These are phyloP conservation scores for Pseudonaja textilis DNA, from an alignment of 2,113 vertebrate genomes.

Conservation along the genomic window DNA sequence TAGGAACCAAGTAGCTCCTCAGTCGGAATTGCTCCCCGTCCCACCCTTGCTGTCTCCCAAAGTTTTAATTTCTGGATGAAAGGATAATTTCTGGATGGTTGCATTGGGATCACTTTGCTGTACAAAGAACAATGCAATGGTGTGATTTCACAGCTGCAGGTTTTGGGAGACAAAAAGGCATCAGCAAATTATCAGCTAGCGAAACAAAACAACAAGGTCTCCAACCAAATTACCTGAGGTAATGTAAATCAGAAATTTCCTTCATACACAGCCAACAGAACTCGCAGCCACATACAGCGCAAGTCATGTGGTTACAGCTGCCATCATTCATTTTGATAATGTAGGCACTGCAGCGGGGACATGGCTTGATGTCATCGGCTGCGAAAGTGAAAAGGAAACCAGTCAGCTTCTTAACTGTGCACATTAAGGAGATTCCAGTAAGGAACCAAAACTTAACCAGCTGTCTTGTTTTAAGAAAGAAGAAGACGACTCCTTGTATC, in stretches of 20 bases:
- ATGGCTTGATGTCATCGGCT: slow-evolving; percentile 98
- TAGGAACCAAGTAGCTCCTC: accelerated
- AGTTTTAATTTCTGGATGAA: background rate
- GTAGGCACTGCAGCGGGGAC: slow-evolving; percentile 93
- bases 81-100: too few relatives aligned
- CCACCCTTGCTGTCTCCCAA: background rate
- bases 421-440: background rate
- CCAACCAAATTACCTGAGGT: slow-evolving; percentile 86
- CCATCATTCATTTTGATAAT: slow-evolving; percentile 99
- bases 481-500: background rate
- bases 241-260: slow-evolving; percentile 98
- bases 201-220: background rate
- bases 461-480: background rate
- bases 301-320: slow-evolving; percentile 99
- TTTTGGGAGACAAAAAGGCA: background rate
- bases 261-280: slow-evolving; percentile 99
- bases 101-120: background rate
- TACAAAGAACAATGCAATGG: background rate
- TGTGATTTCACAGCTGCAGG: too few relatives aligned
- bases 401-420: background rate
- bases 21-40: accelerated
- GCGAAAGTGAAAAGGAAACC: background rate
- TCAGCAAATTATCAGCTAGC: background rate
- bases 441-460: background rate
- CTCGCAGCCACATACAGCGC: slow-evolving; percentile 95